Percentiles rank a stretch among this genome's conserved stretches.
phyloP scores from a whole-genome alignment of 2,113 vertebrate genomes.

The Megatriorchis doriae region DNA sequence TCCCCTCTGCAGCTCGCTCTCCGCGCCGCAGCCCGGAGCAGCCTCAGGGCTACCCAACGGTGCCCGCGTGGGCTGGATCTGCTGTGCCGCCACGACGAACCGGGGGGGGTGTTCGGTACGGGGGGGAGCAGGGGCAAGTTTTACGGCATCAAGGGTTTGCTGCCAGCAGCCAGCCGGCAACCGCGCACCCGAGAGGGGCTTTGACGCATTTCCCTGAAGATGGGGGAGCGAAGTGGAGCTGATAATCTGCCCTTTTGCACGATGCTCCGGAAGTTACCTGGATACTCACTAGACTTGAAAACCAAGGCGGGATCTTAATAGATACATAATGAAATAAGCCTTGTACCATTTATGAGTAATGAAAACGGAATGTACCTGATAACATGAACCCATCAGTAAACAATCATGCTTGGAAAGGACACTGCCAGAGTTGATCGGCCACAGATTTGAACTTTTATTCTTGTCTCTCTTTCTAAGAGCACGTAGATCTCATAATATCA shows the following conservation, averaged over 20 bases:
- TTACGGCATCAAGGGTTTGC: not conserved
- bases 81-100: not conserved
- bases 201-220: not conserved
- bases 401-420: not conserved
- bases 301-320: not conserved
- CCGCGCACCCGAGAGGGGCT: not conserved
- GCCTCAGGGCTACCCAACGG: not conserved
- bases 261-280: not conserved
- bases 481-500: not conserved
- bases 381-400: not conserved
- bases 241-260: not conserved
- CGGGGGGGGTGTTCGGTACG: rapidly evolving
- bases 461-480: not conserved
- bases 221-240: not conserved
- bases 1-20: no score
- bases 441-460: not conserved
- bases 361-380: not conserved
- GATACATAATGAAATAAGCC: constrained; percentile 23
- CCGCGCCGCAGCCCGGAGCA: not conserved
- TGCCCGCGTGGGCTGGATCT: not conserved
- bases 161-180: not conserved
- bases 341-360: constrained; percentile 31
- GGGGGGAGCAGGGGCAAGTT: not conserved
- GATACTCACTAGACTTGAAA: not conserved
- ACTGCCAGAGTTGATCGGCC: not conserved